Conservation (phyloP, 2,797 vertebrate genomes). For the Onychomys arenicola region DNA sequence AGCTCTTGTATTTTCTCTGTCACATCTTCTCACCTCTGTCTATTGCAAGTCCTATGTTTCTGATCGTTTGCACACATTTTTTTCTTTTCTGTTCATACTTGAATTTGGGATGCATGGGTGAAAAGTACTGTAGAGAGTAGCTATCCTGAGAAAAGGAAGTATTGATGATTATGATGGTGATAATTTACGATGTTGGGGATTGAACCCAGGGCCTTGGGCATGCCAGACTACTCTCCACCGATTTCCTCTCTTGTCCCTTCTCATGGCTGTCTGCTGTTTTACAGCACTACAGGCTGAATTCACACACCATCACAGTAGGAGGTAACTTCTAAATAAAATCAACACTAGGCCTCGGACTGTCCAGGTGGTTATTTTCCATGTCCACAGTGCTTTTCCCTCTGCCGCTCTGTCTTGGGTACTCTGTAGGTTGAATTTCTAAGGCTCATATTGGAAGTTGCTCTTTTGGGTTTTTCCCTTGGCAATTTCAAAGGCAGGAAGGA, state of each 20-base stretch:
- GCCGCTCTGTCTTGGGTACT: constrained; percentile 47
- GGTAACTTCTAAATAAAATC: constrained; percentile 69
- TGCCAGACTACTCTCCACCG: too few species aligned
- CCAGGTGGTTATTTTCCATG: constrained; percentile 70
- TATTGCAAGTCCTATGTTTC: not conserved
- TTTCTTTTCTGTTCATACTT: not conserved
- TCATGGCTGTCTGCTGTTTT: not conserved
- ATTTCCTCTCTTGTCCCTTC: not conserved
- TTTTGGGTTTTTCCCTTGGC: constrained; percentile 84
- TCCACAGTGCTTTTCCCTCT: constrained; percentile 60
- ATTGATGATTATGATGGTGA: not conserved
- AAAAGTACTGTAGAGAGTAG: not conserved
- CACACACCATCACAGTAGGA: constrained; percentile 52
- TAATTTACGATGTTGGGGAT: not conserved
- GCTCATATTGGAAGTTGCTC: constrained; percentile 73
- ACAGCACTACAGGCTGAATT: not conserved
- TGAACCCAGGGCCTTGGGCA: not conserved
- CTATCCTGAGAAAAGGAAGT: not conserved
- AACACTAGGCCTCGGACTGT: constrained; percentile 63
- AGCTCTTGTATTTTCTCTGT: not conserved
- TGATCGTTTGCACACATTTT: not conserved
- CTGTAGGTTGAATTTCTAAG: constrained; percentile 77
- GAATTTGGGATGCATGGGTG: not conserved
- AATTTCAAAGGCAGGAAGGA: constrained; percentile 87
- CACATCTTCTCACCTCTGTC: not conserved